Evolutionary conservation across 2,797 vertebrate genomes (phyloP).

Genomic region (Paramormyrops hopkinsi): DNA sequence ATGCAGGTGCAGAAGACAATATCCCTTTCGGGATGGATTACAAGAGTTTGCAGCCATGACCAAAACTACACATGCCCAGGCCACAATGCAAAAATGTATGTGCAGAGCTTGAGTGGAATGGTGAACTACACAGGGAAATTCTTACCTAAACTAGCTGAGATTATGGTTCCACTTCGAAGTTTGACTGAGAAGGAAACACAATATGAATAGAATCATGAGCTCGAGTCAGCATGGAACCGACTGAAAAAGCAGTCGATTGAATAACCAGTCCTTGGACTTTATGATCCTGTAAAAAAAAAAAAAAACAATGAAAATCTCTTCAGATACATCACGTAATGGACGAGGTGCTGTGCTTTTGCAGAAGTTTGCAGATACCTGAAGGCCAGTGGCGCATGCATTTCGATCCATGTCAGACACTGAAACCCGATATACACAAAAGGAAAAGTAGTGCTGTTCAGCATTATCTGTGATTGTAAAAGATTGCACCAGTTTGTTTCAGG

Average conservation of each 20-base stretch:
- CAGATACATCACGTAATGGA: conserved; percentile 25
- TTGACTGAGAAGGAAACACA: conserved; percentile 7
- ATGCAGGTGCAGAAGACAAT: neutral
- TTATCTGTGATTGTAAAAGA: neutral
- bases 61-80: conserved; percentile 8
- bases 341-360: conserved; percentile 24
- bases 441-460: conserved; percentile 24
- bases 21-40: neutral
- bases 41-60: neutral
- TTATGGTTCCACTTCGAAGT: neutral
- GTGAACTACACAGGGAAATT: conserved; percentile 21
- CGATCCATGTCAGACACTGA: neutral
- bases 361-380: conserved; percentile 19
- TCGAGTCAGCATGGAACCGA: conserved; percentile 11
- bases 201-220: neutral
- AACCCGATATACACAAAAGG: conserved; percentile 17
- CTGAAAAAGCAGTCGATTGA: neutral
- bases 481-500: neutral
- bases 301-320: conserved; percentile 23
- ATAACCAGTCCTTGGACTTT: conserved; percentile 1
- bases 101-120: conserved; percentile 10
- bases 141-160: conserved; percentile 14
- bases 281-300: conserved; percentile 17
- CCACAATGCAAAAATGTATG: conserved; percentile 13
- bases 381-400: conserved; percentile 23